phyloP scores from a whole-genome alignment of 2,113 vertebrate species.

The Todiramphus chloris region DNA sequence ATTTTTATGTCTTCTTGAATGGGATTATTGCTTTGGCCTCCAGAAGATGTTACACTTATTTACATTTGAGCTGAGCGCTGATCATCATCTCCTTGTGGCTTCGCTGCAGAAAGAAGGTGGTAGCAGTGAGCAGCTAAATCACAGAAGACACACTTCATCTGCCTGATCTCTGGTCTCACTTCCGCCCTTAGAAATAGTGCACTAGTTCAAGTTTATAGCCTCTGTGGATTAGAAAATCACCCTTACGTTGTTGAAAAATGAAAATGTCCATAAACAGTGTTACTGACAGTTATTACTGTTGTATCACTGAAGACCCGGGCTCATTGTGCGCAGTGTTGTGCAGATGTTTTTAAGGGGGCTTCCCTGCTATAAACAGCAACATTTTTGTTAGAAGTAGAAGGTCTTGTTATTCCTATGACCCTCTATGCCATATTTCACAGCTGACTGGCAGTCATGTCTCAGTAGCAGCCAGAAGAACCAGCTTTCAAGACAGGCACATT shows the following conservation, averaged over 20 bases:
- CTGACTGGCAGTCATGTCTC: background rate
- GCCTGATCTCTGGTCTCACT: constrained; percentile 45
- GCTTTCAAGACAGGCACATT: background rate
- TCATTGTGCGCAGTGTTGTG: constrained; percentile 21
- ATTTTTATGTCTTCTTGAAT: background rate
- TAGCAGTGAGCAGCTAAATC: constrained; percentile 28
- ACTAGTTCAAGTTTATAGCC: constrained; percentile 42
- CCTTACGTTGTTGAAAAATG: background rate
- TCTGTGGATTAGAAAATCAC: constrained; percentile 33
- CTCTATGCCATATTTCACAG: constrained; percentile 9
- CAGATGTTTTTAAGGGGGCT: constrained; percentile 31
- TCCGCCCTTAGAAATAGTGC: constrained; percentile 38
- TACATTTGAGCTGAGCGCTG: constrained; percentile 19
- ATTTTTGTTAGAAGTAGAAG: constrained; percentile 18
- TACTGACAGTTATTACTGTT: constrained; percentile 49
- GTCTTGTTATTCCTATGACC: constrained; percentile 14
- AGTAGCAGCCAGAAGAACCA: background rate
- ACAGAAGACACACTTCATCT: constrained; percentile 21
- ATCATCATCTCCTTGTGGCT: background rate
- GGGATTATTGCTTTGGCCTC: background rate
- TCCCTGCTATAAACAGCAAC: background rate
- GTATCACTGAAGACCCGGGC: background rate
- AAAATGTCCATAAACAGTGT: constrained; percentile 19
- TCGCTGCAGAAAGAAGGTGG: background rate
- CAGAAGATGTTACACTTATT: constrained; percentile 8